Percentiles rank a stretch among this genome's conserved stretches.
Evolutionary conservation across 2,113 vertebrate species (phyloP).

Genomic region (Vimba vimba): DNA sequence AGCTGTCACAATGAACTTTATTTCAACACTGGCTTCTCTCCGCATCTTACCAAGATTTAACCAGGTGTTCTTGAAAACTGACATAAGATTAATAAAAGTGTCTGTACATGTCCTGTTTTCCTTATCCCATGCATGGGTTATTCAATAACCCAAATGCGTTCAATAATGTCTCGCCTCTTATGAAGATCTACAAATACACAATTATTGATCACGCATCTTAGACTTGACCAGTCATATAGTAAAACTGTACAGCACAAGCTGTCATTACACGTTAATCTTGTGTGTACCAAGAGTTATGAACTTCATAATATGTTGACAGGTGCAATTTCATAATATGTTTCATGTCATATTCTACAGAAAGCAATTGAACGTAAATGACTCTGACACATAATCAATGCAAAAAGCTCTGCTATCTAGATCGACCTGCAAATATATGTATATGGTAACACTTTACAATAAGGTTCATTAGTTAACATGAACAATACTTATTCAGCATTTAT

Average conservation of each 20-base stretch:
- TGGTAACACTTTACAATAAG: too few relatives aligned
- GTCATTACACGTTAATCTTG: background rate
- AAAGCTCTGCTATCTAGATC: conserved; percentile 81
- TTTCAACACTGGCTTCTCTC: background rate
- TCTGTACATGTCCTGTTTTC: background rate
- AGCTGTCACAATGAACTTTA: background rate
- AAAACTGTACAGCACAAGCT: background rate
- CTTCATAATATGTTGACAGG: background rate
- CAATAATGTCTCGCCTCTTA: conserved; percentile 10
- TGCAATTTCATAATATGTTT: conserved; percentile 16
- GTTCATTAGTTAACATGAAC: too few relatives aligned
- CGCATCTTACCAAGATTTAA: background rate
- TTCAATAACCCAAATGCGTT: background rate
- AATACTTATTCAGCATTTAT: too few relatives aligned
- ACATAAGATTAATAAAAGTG: conserved; percentile 5
- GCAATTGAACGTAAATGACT: conserved; percentile 76
- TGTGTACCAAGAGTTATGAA: background rate
- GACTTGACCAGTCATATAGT: background rate
- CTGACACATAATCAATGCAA: conserved; percentile 90
- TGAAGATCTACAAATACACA: background rate
- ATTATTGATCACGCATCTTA: background rate
- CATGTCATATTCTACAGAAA: conserved; percentile 50
- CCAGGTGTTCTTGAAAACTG: background rate
- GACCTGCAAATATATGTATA: too few relatives aligned
- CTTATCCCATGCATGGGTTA: background rate